Base-by-base conservation (phyloP, 1,140 invertebrate species). In the Macrostomum lignano region DNA sequence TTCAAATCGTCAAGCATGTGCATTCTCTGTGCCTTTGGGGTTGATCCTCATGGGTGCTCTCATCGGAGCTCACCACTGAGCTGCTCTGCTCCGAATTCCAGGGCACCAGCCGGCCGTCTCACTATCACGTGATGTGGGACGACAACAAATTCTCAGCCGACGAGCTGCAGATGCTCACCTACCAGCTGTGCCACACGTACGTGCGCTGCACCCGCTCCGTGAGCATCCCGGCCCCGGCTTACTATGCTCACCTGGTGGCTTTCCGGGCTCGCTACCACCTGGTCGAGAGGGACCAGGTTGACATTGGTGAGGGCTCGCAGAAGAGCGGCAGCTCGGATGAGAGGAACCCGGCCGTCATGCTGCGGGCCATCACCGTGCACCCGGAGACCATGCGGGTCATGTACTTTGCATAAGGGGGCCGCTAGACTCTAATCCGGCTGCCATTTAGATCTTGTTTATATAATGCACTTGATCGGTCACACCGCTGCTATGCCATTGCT, bases 121-220 rank as follows among this genome's bases (percentile, higher is more conserved):
- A 96, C 61, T 98, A 98, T 61, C 86, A 96, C 60, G 88, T 98
- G 21, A 61, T 98, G 11, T 98, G 88, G 91, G 91, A 98, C 61
- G 91, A 96, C 65, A 96, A 94, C 58, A 73, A 82, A 50, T 82
- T 96, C 51, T 78, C 76, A 46, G 82, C 84, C 9, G 91, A 98
- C 61, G 88, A 96, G 61, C 66, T 98, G 28, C 91, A 98, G 60
- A 88, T 79, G 60, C 65, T 98, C 24, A 98, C 91, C 21, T 98
- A 96, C 61, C 88, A 96, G 62, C 63, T 98, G 46, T 98, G 91
- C 61, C 91, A 98, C 62, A 98, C 91, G 6, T 98, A 96, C 58
- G 91, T 94, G n/a, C 69, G 91, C 38, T 98, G 91, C 61, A 98
- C 88, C 2, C 70, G 91, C 31, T 91, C 81, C 29, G 91, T 98